Conservation (phyloP, 2,797 vertebrate genomes). For the Spinus olivaceus region DNA sequence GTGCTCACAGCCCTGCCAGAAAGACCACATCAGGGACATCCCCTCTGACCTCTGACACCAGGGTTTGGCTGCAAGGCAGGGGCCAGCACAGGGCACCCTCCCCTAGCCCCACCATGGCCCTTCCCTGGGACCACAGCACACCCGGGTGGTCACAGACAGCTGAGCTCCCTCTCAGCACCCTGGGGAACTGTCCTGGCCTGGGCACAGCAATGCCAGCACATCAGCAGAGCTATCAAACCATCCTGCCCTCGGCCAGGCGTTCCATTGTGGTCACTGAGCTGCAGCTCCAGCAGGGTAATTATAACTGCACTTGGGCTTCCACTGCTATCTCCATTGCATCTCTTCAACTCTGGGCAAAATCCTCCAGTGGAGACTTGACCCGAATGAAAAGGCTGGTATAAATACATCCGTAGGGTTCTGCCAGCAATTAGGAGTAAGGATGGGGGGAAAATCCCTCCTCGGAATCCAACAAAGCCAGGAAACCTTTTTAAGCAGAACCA, state of each 20-base stretch:
- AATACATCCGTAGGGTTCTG: constrained; percentile 46
- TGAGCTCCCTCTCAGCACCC: neutral
- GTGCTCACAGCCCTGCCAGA: neutral
- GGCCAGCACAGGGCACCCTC: neutral
- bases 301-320: neutral
- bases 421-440: constrained; percentile 42
- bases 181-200: fast-evolving
- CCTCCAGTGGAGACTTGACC: constrained; percentile 19
- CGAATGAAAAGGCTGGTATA: constrained; percentile 24
- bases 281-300: neutral
- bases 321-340: neutral
- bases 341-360: neutral
- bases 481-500: constrained; percentile 45
- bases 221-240: fast-evolving
- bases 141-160: fast-evolving
- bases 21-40: neutral
- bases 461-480: constrained; percentile 55
- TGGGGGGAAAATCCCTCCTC: constrained; percentile 12
- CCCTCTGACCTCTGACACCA: fast-evolving
- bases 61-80: neutral
- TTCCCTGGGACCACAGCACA: fast-evolving
- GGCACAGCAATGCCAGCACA: neutral
- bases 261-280: neutral
- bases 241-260: neutral
- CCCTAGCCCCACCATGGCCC: neutral